Evolutionary conservation across 2,888 invertebrate species (phyloP).

Genomic region (Aspidiotus rigidus): DNA sequence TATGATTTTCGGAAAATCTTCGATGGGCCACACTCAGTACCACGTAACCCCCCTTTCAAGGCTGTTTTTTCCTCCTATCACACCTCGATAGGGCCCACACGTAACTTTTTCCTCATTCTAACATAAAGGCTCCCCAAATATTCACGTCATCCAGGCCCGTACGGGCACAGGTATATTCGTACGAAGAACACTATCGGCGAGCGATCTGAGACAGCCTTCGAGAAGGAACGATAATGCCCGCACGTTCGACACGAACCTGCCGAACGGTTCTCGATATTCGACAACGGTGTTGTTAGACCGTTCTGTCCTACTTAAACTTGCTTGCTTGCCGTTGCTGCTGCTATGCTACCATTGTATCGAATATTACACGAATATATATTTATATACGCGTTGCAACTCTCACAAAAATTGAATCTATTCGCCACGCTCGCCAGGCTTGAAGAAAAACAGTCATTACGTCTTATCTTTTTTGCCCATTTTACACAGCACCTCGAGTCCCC

Average conservation of each 20-base stretch:
- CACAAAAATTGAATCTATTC: slow-evolving; percentile 27
- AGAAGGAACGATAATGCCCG: slow-evolving; percentile 9
- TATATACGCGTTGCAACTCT: slow-evolving; percentile 27
- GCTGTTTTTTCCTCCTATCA: no score
- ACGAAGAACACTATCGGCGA: not conserved
- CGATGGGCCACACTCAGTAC: no score
- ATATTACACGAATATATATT: not conserved
- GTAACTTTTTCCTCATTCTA: no score
- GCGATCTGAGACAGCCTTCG: not conserved
- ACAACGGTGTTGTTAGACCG: slow-evolving; percentile 23
- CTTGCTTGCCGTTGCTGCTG: slow-evolving; percentile 3
- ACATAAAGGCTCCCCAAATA: no score
- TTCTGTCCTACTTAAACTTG: slow-evolving; percentile 32
- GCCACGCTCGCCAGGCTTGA: slow-evolving; percentile 27
- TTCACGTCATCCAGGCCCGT: not conserved
- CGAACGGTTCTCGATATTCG: slow-evolving; percentile 22
- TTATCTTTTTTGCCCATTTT: not conserved
- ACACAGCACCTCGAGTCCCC: not conserved
- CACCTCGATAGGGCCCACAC: no score
- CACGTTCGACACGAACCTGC: slow-evolving; percentile 1
- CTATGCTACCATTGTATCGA: slow-evolving; percentile 19
- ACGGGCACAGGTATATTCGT: not conserved
- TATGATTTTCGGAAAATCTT: no score
- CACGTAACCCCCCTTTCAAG: no score
- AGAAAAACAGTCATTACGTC: slow-evolving; percentile 25